Evolutionary conservation across 1,140 invertebrate genomes (phyloP).

Genomic region (Caenorhabditis tropicalis): DNA sequence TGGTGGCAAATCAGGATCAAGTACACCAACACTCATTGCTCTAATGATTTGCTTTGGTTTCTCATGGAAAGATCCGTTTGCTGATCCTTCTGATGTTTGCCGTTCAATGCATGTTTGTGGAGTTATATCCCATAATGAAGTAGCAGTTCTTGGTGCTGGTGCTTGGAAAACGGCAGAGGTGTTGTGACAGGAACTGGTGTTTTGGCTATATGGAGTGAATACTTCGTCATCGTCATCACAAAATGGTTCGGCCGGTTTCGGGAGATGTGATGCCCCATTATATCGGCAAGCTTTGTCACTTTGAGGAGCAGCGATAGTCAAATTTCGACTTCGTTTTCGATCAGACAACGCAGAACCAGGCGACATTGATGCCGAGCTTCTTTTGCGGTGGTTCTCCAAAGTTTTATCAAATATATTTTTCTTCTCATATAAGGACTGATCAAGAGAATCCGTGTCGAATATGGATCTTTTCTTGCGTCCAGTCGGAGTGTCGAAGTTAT

Average conservation of each 20-base stretch:
- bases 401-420: background rate
- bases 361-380: background rate
- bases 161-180: background rate
- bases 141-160: background rate
- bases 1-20: background rate
- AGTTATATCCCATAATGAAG: conserved; percentile 4
- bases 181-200: background rate
- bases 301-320: conserved; percentile 3
- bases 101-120: background rate
- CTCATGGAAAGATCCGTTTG: conserved; percentile 13
- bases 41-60: conserved; percentile 16
- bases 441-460: background rate
- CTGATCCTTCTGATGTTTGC: background rate
- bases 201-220: background rate
- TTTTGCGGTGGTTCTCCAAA: background rate
- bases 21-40: conserved; percentile 13
- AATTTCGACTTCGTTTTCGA: background rate
- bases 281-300: conserved; percentile 8
- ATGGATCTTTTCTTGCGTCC: background rate
- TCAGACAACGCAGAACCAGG: background rate
- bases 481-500: conserved; percentile 9
- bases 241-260: background rate
- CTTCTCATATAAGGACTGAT: background rate
- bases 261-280: background rate
- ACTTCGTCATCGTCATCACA: conserved; percentile 6